A percentile compares a stretch with the other conserved stretches of the same genome.
Conservation (phyloP, 2,113 vertebrate species). For the Progne subis region DNA sequence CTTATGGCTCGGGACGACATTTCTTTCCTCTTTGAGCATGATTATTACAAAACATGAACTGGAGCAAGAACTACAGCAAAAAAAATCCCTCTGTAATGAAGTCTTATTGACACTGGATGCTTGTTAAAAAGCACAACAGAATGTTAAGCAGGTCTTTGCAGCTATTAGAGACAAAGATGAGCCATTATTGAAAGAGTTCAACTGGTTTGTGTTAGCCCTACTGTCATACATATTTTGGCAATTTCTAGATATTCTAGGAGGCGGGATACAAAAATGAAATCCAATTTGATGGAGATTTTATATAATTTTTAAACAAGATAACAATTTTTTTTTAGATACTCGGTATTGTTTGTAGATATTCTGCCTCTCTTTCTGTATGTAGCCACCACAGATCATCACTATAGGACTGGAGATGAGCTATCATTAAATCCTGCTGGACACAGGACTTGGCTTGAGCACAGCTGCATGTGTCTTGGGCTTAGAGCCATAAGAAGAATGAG, state of each 20-base stretch:
- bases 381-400: neutral
- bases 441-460: neutral
- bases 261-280: neutral
- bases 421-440: neutral
- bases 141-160: neutral
- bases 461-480: neutral
- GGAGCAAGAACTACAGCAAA: neutral
- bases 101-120: neutral
- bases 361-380: neutral
- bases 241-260: neutral
- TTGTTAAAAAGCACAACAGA: conserved; percentile 3
- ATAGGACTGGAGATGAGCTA: neutral
- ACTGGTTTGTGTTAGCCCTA: neutral
- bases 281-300: neutral
- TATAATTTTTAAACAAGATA: neutral
- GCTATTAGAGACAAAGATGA: neutral
- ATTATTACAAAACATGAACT: neutral
- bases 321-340: neutral
- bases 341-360: neutral
- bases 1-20: neutral
- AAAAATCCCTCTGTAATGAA: neutral
- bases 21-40: conserved; percentile 3
- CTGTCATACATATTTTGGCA: neutral
- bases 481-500: neutral
- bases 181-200: neutral